A percentile compares a stretch with the other conserved stretches of the same genome.
These are phyloP conservation scores for Aplochiton taeniatus DNA, from an alignment of 2,797 vertebrate species.

Conservation along the genomic window DNA sequence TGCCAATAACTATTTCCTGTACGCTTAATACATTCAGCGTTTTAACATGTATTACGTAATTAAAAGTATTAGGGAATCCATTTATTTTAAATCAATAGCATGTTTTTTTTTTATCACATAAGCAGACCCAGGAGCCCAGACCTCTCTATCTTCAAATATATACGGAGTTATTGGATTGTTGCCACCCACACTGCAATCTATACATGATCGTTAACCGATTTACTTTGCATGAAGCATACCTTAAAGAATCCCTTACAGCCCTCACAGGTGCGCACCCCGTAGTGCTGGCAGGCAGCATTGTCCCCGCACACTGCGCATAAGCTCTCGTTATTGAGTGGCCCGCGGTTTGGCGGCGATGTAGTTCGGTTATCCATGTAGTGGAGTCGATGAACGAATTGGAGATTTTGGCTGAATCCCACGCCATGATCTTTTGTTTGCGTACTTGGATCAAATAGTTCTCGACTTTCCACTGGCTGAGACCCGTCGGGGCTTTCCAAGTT, in stretches of 20 bases:
- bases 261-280: conserved; percentile 94
- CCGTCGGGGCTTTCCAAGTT: conserved; percentile 78
- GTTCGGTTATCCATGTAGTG: conserved; percentile 86
- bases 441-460: conserved; percentile 78
- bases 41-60: too few relatives aligned
- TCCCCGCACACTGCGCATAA: conserved; percentile 95
- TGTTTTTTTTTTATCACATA: too few relatives aligned
- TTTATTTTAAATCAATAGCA: too few relatives aligned
- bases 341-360: conserved; percentile 78
- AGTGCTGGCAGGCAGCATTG: conserved; percentile 96
- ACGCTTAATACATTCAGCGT: too few relatives aligned
- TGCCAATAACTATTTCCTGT: too few relatives aligned
- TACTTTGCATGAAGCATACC: conserved; percentile 56
- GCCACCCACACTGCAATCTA: too few relatives aligned
- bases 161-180: too few relatives aligned
- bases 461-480: conserved; percentile 81
- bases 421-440: conserved; percentile 82
- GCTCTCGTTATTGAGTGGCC: conserved; percentile 85
- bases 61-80: too few relatives aligned
- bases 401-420: conserved; percentile 83
- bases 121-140: too few relatives aligned
- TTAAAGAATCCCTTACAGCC: conserved; percentile 98
- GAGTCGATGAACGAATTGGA: conserved; percentile 85
- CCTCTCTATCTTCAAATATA: too few relatives aligned
- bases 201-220: too few relatives aligned